These are phyloP conservation scores for Gavialis gangeticus DNA, from an alignment of 2,113 vertebrate species.

Conservation along the genomic window DNA sequence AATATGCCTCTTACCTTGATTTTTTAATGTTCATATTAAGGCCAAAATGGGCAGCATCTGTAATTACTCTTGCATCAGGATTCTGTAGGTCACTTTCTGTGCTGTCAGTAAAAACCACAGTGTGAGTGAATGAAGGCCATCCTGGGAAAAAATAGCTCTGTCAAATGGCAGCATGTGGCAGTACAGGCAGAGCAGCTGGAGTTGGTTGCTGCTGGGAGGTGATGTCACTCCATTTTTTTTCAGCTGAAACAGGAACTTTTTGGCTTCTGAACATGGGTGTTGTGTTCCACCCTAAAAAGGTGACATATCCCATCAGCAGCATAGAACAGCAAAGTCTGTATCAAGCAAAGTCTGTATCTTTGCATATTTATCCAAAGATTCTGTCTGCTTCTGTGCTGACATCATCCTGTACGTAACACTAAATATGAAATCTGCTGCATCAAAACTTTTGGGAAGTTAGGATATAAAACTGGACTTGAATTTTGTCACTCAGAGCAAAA, in stretches of 20 bases:
- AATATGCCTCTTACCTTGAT: background rate
- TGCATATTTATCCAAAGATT: background rate
- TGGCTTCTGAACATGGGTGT: too few species aligned
- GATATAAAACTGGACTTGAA: background rate
- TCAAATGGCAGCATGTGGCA: background rate
- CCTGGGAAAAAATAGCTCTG: background rate
- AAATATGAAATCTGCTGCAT: background rate
- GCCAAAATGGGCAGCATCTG: background rate
- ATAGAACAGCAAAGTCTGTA: background rate
- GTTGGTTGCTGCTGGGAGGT: too few species aligned
- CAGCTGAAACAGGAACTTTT: too few species aligned
- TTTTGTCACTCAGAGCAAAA: background rate
- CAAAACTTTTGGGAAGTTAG: background rate
- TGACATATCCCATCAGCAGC: too few species aligned
- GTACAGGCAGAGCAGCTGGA: too few species aligned
- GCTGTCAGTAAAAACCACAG: background rate
- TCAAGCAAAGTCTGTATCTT: background rate
- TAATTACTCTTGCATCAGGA: background rate
- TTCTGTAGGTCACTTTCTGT: background rate
- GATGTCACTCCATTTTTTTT: too few species aligned
- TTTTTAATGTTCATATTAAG: background rate
- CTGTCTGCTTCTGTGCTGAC: background rate
- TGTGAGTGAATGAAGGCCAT: too few species aligned
- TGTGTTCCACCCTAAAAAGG: too few species aligned
- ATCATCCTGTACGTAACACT: background rate